A percentile compares a stretch with the other conserved stretches of the same genome.
Conservation (phyloP, 1,140 invertebrate species). For the Doryteuthis pealeii region DNA sequence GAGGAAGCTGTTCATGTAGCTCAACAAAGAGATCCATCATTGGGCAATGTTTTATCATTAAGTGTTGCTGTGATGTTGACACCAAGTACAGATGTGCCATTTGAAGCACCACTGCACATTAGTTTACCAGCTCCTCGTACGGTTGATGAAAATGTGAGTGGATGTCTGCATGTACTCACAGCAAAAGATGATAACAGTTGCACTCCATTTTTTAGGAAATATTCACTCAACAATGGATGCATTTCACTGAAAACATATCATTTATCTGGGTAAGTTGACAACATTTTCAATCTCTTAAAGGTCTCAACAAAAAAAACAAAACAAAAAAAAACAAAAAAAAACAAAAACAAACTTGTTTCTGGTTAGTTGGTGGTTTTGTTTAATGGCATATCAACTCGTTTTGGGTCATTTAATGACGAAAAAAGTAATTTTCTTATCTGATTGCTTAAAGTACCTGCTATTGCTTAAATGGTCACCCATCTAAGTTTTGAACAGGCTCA, state of each 20-base stretch:
- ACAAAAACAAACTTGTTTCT: too few relatives aligned
- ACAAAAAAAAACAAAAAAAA: too few relatives aligned
- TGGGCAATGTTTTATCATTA: constrained; percentile 43
- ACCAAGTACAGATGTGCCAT: constrained; percentile 27
- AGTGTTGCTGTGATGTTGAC: constrained; percentile 47
- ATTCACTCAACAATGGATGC: constrained; percentile 35
- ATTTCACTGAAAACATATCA: constrained; percentile 48
- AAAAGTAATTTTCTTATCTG: too few relatives aligned
- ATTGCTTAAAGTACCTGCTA: too few relatives aligned
- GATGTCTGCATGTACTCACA: constrained; percentile 46
- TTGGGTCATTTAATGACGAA: too few relatives aligned
- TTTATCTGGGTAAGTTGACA: constrained; percentile 42
- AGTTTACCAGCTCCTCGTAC: constrained; percentile 47
- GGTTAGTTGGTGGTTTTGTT: too few relatives aligned
- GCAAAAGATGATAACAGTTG: constrained; percentile 51
- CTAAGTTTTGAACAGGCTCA: too few relatives aligned
- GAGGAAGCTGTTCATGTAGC: not conserved
- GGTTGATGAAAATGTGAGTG: constrained; percentile 26
- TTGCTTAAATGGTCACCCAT: too few relatives aligned
- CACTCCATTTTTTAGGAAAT: constrained; percentile 42
- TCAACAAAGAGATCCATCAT: not conserved
- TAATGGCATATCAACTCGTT: too few relatives aligned
- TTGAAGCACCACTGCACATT: constrained; percentile 41
- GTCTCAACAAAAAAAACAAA: too few relatives aligned
- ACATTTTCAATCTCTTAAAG: too few relatives aligned